Percentiles rank a stretch among this genome's conserved stretches.
phyloP scores from a whole-genome alignment of 2,113 vertebrate genomes.

The Apodemus speciosus region DNA sequence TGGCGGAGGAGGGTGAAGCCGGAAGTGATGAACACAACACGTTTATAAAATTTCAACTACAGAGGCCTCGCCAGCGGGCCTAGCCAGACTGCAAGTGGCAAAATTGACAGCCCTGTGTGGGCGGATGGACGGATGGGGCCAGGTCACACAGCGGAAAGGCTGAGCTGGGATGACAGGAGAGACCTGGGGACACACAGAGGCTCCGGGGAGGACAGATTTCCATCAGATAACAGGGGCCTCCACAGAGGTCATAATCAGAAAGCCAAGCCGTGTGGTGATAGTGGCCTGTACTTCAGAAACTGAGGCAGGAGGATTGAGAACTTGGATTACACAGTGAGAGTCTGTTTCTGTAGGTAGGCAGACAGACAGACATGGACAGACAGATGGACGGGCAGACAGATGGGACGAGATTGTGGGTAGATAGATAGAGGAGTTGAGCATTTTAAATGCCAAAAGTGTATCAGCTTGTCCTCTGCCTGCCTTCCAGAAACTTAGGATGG shows the following conservation, averaged over 20 bases:
- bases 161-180: not conserved
- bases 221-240: not conserved
- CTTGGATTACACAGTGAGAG: not conserved
- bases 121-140: not conserved
- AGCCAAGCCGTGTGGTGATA: too few relatives aligned
- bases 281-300: not conserved
- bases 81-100: not conserved
- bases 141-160: not conserved
- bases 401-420: too few relatives aligned
- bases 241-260: not conserved
- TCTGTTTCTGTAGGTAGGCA: not conserved
- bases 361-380: not conserved
- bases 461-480: not conserved
- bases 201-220: not conserved
- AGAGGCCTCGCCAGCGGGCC: not conserved
- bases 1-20: constrained; percentile 45
- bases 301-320: not conserved
- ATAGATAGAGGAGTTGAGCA: not conserved
- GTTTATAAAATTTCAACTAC: constrained; percentile 31
- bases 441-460: not conserved
- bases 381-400: too few relatives aligned
- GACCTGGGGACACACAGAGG: not conserved
- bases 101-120: not conserved
- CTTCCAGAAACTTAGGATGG: too few relatives aligned
- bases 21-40: constrained; percentile 53